Evolutionary conservation across 2,797 vertebrate genomes (phyloP), one percentile per base, ranked within the genome.

Genomic region (Leptatherina wallacei): DNA sequence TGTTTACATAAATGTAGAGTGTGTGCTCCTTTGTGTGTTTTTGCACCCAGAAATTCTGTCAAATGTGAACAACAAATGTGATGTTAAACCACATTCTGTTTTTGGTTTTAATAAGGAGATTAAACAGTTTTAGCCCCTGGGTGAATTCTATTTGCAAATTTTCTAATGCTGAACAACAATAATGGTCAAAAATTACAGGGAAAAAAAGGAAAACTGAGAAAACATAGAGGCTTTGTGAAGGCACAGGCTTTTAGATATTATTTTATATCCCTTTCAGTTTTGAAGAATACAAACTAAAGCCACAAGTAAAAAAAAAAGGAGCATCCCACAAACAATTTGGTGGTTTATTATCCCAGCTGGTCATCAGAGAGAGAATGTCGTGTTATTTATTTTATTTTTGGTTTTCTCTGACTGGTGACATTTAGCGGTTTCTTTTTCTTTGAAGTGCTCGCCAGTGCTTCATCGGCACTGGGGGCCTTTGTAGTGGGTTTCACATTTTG

Each of bases 331-430:
- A 81, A 71, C 67, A 71, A 65, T 56, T 60, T 75, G 16, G 61
- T 61, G 74, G 80, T 88, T 91, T 92, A 85, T 93, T 92, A 83
- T 91, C 70, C 52, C 91, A 93, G 92, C 89, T 93, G 88, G 77
- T 88, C 78, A 77, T 89, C 68, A 65, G 66, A 85, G 69, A 71
- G 13, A 44, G 16, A 71, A 44, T 51, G 40, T 77, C 51, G 64
- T 24, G 0, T 47, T 88, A 81, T 91, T 90, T 90, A 71, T 88
- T 86, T 91, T 76, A 85, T 87, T 86, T 82, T 40, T 70, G 51
- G 14, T 75, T 86, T 88, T 76, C 71, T 71, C 65, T 20, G 3
- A 79, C 61, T 64, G 33, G 83, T 67, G 72, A 86, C 82, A 85
- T 86, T 80, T 56, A 42, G 56, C 49, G 77, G 76, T 91, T 91